These are phyloP conservation scores for Discoglossus pictus DNA, from an alignment of 2,797 vertebrate species.

Conservation along the genomic window DNA sequence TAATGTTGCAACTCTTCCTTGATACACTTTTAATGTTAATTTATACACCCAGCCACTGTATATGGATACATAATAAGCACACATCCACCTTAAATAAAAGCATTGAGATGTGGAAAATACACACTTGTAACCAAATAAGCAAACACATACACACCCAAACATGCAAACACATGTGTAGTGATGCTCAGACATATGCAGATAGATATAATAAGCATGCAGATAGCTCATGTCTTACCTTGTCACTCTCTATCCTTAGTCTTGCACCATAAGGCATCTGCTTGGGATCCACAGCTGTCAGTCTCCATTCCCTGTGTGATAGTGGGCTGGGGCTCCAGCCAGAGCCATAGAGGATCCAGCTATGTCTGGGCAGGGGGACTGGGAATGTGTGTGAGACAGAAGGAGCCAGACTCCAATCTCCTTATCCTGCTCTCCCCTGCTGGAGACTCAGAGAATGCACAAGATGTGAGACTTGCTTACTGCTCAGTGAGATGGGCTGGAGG, in stretches of 20 bases:
- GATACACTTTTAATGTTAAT: no score
- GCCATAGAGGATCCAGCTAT: slow-evolving; percentile 42
- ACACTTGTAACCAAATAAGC: no score
- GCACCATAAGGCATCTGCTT: no score
- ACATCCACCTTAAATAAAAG: no score
- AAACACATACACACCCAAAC: slow-evolving; percentile 21
- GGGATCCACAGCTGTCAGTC: slow-evolving; percentile 17
- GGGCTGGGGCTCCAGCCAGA: not conserved
- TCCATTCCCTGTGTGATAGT: slow-evolving; percentile 22
- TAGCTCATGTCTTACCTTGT: slow-evolving; percentile 39
- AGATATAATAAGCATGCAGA: slow-evolving; percentile 2
- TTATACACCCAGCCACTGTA: no score
- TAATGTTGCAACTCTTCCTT: no score
- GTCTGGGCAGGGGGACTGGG: slow-evolving; percentile 62
- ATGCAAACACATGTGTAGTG: no score
- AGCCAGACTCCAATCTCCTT: slow-evolving; percentile 57
- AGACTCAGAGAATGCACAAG: slow-evolving; percentile 70
- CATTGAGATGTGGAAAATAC: no score
- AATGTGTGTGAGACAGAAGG: slow-evolving; percentile 58
- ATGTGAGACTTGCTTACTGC: slow-evolving; percentile 52
- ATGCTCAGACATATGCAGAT: not conserved
- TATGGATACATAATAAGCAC: no score
- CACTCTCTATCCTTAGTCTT: slow-evolving; percentile 4
- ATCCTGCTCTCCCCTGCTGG: slow-evolving; percentile 71
- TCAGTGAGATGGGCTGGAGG: slow-evolving; percentile 48